Evolutionary conservation across 2,113 vertebrate species (phyloP), one percentile per base, ranked within the genome.

Genomic region (Paralichthys olivaceus): DNA sequence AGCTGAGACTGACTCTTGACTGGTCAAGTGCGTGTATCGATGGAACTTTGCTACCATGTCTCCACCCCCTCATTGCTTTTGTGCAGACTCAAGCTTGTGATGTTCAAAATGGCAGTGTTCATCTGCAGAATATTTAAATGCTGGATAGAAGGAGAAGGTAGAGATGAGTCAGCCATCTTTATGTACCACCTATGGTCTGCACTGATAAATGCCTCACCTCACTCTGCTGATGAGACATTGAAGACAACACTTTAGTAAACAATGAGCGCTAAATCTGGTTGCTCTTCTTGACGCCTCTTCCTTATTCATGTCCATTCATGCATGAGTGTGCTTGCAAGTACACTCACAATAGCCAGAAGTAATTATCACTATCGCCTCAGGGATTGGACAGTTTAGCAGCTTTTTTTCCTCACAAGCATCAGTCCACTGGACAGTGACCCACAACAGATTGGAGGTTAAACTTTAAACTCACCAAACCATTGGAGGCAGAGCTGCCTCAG

Each of bases 291-390:
- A 53, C 49, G 64, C 37, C 26, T 65, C 11, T 65, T 59, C 22
- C 63, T 62, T 72, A 28, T 26, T 63, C 61, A 47, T 4, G 2
- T 26, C 13, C 22, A 13, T n/a, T 54, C 64, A 53, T 53, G 47
- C 72, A 11, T 67, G 54, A 32, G 25, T 70, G 71, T 63, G 75
- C 63, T 73, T 71, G 49, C 59, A 69, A 43, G 45, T 32, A 40
- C 28, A 54, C 37, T 83, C 75, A 72, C 84, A 84, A 91, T 90
- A 90, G 75, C 63, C 59, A 62, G 66, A 67, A 76, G 51, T 86
- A 75, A 77, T 85, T 81, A 86, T 53, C 67, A 72, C 72, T 75
- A 40, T 45, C 60, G 62, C 81, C 71, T 25, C 23, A 53, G 63
- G 80, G 71, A 84, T 32, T 66, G 29, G 81, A 68, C 55, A 12